Base-by-base conservation (phyloP, 2,113 vertebrate species). In the Laterallus jamaicensis region DNA sequence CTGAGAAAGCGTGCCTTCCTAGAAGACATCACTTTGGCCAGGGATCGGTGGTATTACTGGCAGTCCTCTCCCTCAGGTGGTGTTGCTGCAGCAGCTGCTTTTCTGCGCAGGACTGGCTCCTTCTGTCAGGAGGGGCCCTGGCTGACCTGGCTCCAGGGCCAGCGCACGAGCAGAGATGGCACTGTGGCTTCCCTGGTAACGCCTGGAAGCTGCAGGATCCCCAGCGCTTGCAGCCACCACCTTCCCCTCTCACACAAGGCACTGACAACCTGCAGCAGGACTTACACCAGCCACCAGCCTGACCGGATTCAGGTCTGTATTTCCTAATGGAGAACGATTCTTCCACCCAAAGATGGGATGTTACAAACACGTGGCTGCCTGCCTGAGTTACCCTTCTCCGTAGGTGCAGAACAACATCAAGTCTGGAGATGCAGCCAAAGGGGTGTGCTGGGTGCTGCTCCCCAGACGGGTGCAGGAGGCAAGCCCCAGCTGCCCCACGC, bases 401-500 rank as follows among this genome's bases (percentile, higher is more conserved):
- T 0, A 55, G 68, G 39, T 15, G 37, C 16, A 55, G 68, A 47
- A 47, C 44, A 47, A 47, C 44, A 8, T 47, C 17, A 47, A 47
- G 17, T 47, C 17, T 19, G 44, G 44, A 47, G 44, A 47, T 49
- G 10, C 66, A 31, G 18, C 6, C 26, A 59, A 56, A 63, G 39
- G 15, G 3, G 1, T 40, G 26, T 25, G 9, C 35, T 54, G 32
- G 6, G 9, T 28, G 14, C 9, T 74, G 18, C 13, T 88, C 15
- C 35, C 29, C 37, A 75, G 6, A 7, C 3, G 9, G 17, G 11
- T 32, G 19, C 49, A n/a, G 49, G 25, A 49, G 3, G 15, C 0
- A 0, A 70, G 62, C 32, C 55, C 31, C 49, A 49, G 2, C 2
- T 1, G 0, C 13, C 26, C 19, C 0, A 3, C 10, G 3, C 8